phyloP scores from a whole-genome alignment of 37 sponge, comb jelly and placozoan species.

The Halichondria panicea region DNA sequence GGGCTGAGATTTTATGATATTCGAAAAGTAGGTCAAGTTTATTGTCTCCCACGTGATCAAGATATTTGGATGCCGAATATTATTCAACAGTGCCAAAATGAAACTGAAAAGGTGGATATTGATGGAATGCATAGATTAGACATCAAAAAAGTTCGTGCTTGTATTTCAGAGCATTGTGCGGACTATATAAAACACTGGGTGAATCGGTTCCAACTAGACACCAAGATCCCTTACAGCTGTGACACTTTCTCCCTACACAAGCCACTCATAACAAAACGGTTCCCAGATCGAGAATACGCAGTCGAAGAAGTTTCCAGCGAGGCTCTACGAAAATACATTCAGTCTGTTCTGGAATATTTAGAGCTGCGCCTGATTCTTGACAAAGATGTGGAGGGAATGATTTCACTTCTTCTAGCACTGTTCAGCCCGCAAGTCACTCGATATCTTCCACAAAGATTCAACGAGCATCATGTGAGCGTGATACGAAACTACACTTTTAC shows the following conservation, averaged over 20 bases:
- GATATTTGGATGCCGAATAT: conserved; percentile 28
- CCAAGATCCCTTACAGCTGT: not conserved
- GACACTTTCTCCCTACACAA: not conserved
- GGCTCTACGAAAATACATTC: conserved; percentile 10
- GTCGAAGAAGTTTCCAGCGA: conserved; percentile 7
- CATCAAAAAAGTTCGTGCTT: not conserved
- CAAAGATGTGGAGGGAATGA: not conserved
- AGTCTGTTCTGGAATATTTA: conserved; percentile 2
- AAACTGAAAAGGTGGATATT: conserved; percentile 9
- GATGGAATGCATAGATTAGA: conserved; percentile 50
- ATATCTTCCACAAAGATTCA: conserved; percentile 26
- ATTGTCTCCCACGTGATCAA: conserved; percentile 1
- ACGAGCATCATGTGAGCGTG: conserved; percentile 5
- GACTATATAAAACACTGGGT: conserved; percentile 13
- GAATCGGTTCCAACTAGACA: not conserved
- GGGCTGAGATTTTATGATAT: conserved; percentile 39
- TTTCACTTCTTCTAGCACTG: not conserved
- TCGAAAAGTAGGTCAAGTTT: conserved; percentile 7
- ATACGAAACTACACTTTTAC: not conserved
- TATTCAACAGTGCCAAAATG: not conserved
- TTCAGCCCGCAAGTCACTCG: conserved; percentile 28
- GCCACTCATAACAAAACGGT: not conserved
- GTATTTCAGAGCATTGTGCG: conserved; percentile 10
- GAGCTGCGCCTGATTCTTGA: not conserved
- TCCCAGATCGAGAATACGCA: conserved; percentile 2